These are phyloP conservation scores for Parascotia fuliginaria DNA, from an alignment of 2,888 invertebrate species.

Conservation along the genomic window DNA sequence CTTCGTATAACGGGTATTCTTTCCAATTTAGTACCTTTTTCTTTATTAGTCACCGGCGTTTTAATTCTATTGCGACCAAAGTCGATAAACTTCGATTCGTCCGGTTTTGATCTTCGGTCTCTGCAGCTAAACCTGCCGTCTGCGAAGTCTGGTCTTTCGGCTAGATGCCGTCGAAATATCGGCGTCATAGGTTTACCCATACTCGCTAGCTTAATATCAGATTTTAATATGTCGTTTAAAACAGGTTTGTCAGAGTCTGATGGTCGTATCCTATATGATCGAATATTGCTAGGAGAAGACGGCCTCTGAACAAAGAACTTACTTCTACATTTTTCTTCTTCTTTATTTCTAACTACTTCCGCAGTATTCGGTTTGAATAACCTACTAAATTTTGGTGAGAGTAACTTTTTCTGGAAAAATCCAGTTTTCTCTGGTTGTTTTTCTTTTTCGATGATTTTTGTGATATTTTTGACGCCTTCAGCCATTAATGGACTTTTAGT, in stretches of 20 bases:
- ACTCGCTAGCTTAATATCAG: constrained; percentile 72
- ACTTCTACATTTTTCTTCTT: constrained; percentile 65
- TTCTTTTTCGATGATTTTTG: constrained; percentile 51
- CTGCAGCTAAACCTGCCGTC: constrained; percentile 76
- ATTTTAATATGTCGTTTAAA: constrained; percentile 62
- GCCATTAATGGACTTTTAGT: constrained; percentile 58
- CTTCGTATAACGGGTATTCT: constrained; percentile 48
- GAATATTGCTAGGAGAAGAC: constrained; percentile 57
- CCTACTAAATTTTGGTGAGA: constrained; percentile 77
- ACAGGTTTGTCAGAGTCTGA: constrained; percentile 38
- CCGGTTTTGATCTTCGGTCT: constrained; percentile 52
- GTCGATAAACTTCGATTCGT: constrained; percentile 60
- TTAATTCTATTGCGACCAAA: constrained; percentile 65
- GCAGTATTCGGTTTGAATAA: constrained; percentile 69
- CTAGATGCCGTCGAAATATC: constrained; percentile 68
- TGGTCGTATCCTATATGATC: constrained; percentile 69
- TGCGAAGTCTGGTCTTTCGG: constrained; percentile 65
- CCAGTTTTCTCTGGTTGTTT: constrained; percentile 60
- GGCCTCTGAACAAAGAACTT: constrained; percentile 77
- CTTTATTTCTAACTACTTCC: constrained; percentile 60
- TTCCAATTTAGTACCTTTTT: constrained; percentile 32
- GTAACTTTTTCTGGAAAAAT: constrained; percentile 72
- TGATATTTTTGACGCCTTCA: constrained; percentile 59
- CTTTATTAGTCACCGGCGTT: constrained; percentile 42
- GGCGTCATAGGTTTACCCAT: constrained; percentile 82